Percentiles rank a stretch among this genome's conserved stretches.
Conservation (phyloP, 2,888 invertebrate genomes). For the Tipula unca region DNA sequence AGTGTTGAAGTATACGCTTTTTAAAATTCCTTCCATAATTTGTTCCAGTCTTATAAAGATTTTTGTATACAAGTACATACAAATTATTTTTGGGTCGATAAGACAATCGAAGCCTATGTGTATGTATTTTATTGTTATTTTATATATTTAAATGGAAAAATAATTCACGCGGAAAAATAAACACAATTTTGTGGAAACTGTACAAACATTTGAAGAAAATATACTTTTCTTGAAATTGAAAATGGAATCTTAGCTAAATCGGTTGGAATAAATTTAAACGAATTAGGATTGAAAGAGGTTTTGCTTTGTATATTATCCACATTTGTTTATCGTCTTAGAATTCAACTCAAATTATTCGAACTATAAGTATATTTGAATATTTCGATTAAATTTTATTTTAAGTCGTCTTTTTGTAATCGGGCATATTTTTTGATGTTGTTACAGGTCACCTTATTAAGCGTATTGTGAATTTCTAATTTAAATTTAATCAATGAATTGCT, state of each 20-base stretch:
- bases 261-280: background rate
- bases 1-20: background rate
- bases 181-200: background rate
- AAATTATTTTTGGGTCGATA: background rate
- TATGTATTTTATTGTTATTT: background rate
- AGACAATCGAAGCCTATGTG: background rate
- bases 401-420: background rate
- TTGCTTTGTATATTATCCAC: background rate
- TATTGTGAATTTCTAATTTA: background rate
- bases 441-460: background rate
- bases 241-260: background rate
- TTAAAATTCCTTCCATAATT: background rate
- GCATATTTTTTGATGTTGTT: background rate
- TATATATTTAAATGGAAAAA: background rate
- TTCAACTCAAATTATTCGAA: background rate
- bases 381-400: background rate
- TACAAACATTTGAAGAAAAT: background rate
- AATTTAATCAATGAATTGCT: background rate
- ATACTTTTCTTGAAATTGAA: background rate
- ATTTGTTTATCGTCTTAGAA: background rate
- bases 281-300: background rate
- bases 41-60: background rate
- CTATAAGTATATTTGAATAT: background rate
- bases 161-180: background rate
- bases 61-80: background rate